Percentiles rank a stretch among this genome's conserved stretches.
These are phyloP conservation scores for Eurosta solidaginis DNA, from an alignment of 1,140 invertebrate species.

Conservation along the genomic window DNA sequence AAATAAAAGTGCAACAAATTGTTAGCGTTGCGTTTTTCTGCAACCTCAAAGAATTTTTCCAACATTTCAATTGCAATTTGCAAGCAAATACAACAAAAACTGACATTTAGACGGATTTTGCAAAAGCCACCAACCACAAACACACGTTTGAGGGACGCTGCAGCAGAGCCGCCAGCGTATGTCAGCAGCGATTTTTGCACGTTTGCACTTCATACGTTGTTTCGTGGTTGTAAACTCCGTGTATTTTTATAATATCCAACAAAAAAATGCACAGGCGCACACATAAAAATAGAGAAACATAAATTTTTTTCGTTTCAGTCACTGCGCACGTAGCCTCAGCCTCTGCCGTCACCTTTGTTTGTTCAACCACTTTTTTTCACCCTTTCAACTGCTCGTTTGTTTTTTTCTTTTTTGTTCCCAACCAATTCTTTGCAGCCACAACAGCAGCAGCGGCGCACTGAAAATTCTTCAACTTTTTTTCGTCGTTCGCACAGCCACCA, in stretches of 20 bases:
- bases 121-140: not conserved
- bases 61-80: not conserved
- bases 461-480: not conserved
- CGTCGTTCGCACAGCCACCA: no score
- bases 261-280: not conserved
- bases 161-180: not conserved
- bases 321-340: not conserved
- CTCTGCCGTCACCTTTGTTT: not conserved
- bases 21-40: not conserved
- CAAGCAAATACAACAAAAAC: not conserved
- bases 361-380: not conserved
- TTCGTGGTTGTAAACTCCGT: not conserved
- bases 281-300: not conserved
- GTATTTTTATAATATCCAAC: not conserved
- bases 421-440: not conserved
- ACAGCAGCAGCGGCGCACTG: not conserved
- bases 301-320: not conserved
- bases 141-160: not conserved
- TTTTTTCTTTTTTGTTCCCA: no score
- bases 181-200: not conserved
- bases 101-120: not conserved
- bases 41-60: not conserved
- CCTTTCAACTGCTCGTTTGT: not conserved
- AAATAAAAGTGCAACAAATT: constrained; percentile 12
- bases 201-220: not conserved